These are phyloP conservation scores for Ceratina japonica DNA, from an alignment of 1,140 invertebrate genomes.

Conservation along the genomic window DNA sequence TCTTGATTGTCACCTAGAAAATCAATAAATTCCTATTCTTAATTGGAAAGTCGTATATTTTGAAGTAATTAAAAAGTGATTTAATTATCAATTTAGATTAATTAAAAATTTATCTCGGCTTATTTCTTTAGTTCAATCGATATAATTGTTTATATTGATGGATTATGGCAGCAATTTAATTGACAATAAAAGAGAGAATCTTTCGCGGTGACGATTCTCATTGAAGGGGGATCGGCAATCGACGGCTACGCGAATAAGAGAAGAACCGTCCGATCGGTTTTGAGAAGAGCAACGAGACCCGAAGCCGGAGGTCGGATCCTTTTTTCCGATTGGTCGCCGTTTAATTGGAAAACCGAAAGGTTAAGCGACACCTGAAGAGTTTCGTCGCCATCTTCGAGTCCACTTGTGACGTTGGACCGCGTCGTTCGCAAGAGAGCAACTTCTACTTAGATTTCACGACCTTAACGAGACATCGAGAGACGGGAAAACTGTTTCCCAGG, in stretches of 20 bases:
- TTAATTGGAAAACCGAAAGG: slow-evolving; percentile 26
- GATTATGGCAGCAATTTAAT: background rate
- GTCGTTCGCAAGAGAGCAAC: too few relatives aligned
- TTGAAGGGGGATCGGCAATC: background rate
- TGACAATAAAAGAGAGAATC: too few relatives aligned
- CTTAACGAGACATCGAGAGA: slow-evolving; percentile 11
- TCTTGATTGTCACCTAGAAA: too few relatives aligned
- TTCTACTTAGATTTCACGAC: background rate
- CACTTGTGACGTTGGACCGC: too few relatives aligned
- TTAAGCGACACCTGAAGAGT: slow-evolving; percentile 13
- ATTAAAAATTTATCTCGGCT: too few relatives aligned
- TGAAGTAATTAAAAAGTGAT: too few relatives aligned
- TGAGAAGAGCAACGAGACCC: background rate
- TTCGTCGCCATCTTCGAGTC: background rate
- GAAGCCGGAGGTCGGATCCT: background rate
- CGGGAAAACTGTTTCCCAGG: background rate
- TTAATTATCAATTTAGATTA: too few relatives aligned
- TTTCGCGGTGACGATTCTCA: background rate
- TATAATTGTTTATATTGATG: too few relatives aligned
- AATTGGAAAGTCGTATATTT: too few relatives aligned
- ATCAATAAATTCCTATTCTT: too few relatives aligned
- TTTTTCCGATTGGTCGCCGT: background rate
- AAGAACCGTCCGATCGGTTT: background rate
- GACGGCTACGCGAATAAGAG: background rate
- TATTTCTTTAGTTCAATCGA: too few relatives aligned